Conservation (phyloP, 2,113 vertebrate genomes). For the Notothenia coriiceps region DNA sequence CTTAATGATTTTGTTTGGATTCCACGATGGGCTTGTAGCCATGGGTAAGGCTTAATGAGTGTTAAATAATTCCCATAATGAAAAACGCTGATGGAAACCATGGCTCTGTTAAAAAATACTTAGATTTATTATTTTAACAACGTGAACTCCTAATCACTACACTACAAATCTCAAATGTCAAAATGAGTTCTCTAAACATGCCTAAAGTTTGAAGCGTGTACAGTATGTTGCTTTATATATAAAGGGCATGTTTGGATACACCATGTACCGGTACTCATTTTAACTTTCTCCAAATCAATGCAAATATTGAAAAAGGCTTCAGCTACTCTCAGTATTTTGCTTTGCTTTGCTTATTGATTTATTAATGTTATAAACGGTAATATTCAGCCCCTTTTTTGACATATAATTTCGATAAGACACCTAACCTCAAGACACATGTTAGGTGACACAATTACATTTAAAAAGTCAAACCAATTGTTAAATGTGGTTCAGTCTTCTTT, state of each 20-base stretch:
- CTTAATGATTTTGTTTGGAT: conserved; percentile 55
- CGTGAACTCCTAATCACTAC: background rate
- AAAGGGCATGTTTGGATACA: background rate
- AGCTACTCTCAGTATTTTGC: no score
- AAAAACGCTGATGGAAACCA: background rate
- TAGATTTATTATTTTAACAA: no score
- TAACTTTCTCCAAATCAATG: background rate
- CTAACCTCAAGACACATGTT: no score
- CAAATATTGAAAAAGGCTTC: no score
- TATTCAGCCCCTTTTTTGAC: no score
- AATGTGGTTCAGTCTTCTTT: background rate
- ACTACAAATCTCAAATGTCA: background rate
- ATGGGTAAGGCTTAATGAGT: conserved; percentile 37
- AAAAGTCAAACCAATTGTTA: background rate
- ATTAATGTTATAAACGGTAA: no score
- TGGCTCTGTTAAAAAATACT: background rate
- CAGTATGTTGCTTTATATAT: no score
- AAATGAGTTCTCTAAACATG: background rate
- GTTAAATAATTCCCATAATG: conserved; percentile 41
- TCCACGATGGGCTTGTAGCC: conserved; percentile 5
- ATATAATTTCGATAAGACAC: no score
- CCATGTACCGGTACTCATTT: background rate
- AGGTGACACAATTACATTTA: background rate
- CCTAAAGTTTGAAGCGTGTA: background rate
- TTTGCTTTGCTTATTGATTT: no score